Evolutionary conservation across 1,140 invertebrate genomes (phyloP).

Genomic region (Pseudoatta argentina): DNA sequence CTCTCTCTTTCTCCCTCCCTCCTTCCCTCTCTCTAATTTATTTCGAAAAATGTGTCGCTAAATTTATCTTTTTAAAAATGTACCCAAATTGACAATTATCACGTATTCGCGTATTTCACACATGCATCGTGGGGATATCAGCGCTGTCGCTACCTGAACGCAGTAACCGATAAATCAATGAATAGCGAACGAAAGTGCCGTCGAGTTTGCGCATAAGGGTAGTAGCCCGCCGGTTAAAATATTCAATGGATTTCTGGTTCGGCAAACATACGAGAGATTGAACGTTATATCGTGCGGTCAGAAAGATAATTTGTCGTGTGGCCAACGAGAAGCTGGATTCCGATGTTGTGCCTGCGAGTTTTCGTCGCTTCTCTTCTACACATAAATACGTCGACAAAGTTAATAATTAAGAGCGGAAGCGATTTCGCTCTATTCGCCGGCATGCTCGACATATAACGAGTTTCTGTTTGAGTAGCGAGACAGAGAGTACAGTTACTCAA

Average conservation of each 20-base stretch:
- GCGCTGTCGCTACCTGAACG: not conserved
- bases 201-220: slow-evolving; percentile 14
- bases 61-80: slow-evolving; percentile 13
- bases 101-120: slow-evolving; percentile 12
- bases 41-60: not conserved
- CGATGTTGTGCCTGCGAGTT: slow-evolving; percentile 17
- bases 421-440: slow-evolving; percentile 4
- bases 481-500: not conserved
- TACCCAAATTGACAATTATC: not conserved
- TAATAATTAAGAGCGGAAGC: slow-evolving; percentile 62
- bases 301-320: slow-evolving; percentile 64
- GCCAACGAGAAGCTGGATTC: slow-evolving; percentile 41
- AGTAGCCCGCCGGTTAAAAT: slow-evolving; percentile 51
- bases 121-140: not conserved
- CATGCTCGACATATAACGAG: slow-evolving; percentile 32
- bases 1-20: too few relatives aligned
- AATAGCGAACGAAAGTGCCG: slow-evolving; percentile 61
- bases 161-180: slow-evolving; percentile 56
- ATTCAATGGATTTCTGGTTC: slow-evolving; percentile 52
- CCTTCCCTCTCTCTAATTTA: too few relatives aligned
- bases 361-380: slow-evolving; percentile 5
- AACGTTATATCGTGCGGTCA: slow-evolving; percentile 53
- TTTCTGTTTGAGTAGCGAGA: slow-evolving; percentile 54
- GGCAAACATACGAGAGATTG: slow-evolving; percentile 37
- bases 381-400: slow-evolving; percentile 55